Base-by-base conservation (phyloP, 2,888 invertebrate genomes). In the Eubasilissa splendida region DNA sequence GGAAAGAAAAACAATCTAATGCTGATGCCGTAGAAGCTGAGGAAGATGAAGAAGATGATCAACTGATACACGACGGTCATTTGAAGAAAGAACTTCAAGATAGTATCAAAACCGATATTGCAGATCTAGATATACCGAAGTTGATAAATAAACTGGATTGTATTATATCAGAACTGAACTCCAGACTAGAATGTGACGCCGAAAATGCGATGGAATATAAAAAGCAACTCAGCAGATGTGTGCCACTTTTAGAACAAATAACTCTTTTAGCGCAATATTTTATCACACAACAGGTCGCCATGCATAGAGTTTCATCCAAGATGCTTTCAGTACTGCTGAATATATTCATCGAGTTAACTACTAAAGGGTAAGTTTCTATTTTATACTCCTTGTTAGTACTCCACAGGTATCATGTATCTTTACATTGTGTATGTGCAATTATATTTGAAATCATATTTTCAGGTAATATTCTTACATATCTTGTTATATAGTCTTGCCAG, bases 271-370 rank as follows among this genome's bases (percentile, higher is more conserved):
- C 93, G 2, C 95, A 97, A 86, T 97, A 94, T 87, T 95, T 95
- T 85, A 87, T 97, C 5, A 93, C 94, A 0, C 95, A 96, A 85
- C 94, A 95, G 86, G 92, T 97, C 3, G 93, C 94, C 0, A 92
- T 94, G 0, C 95, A 96, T 86, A 92, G 96, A 85, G 91, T 95
- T 0, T 93, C 95, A 0, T 94, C 95, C 84, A 98, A 98, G 89
- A 93, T 98, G 89, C 89, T 95, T 8, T 95, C 96, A 0, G 92
- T 97, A 4, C 90, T 98, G 79, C 87, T 97, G 77, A 95, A 94
- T 82, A 93, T 97, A 12, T 99, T 98, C 87, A 93, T 95, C 0
- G 96, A 97, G 85, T 90, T 99, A 53, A 93, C 95, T 12, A 90
- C 92, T 60, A 96, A 91, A 92, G 91, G 91, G 91, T 91, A 85